Percentiles rank a stretch among this genome's conserved stretches.
Conservation (phyloP, 2,113 vertebrate species). For the Aphyosemion australe region DNA sequence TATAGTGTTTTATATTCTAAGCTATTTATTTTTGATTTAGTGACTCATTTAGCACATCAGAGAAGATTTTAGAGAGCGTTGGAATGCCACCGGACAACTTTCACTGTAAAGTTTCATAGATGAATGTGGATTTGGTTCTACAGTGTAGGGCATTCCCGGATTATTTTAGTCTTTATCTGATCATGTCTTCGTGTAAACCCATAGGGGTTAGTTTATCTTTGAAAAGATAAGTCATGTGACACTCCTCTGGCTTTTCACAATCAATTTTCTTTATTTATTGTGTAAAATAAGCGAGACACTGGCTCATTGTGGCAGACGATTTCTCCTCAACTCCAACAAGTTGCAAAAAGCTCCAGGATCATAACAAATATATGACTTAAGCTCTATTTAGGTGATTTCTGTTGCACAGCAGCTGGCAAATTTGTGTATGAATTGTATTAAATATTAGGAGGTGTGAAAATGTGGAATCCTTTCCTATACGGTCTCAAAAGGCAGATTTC, state of each 20-base stretch:
- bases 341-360: no score
- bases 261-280: not conserved
- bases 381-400: not conserved
- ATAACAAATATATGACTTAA: no score
- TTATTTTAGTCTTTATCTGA: slow-evolving; percentile 7
- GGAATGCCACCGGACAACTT: slow-evolving; percentile 12
- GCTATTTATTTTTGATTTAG: not conserved
- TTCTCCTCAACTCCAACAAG: not conserved
- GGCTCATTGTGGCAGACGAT: not conserved
- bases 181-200: slow-evolving; percentile 5
- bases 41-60: slow-evolving; percentile 19
- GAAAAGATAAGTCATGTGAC: slow-evolving; percentile 36
- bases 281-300: not conserved
- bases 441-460: not conserved
- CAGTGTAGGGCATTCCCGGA: not conserved
- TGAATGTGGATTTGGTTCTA: not conserved
- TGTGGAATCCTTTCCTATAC: not conserved
- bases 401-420: not conserved
- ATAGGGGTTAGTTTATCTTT: slow-evolving; percentile 5
- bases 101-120: not conserved
- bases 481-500: not conserved
- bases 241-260: slow-evolving; percentile 11
- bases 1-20: not conserved
- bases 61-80: slow-evolving; percentile 11
- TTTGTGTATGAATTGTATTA: not conserved